Evolutionary conservation across 2,113 vertebrate species (phyloP).

Genomic region (Panthera uncia): DNA sequence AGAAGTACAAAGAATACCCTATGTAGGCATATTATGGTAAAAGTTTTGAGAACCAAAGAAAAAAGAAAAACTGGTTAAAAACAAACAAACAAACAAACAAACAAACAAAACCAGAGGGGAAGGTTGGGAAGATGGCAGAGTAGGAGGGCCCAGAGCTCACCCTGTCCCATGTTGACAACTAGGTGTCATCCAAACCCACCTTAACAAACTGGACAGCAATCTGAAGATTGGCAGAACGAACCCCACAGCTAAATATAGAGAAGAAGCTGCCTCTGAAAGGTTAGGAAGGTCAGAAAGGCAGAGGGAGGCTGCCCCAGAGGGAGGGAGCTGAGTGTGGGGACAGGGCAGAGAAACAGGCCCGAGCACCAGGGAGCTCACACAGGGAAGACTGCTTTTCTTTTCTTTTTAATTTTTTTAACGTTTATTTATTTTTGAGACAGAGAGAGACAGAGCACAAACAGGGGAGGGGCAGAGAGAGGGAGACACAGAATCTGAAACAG

Average conservation of each 20-base stretch:
- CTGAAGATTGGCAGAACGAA: not conserved
- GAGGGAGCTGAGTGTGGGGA: not conserved
- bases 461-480: too few relatives aligned
- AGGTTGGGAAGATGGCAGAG: not conserved
- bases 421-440: too few relatives aligned
- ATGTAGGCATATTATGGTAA: not conserved
- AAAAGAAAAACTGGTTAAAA: slow-evolving; percentile 9
- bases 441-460: too few relatives aligned
- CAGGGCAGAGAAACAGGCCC: not conserved
- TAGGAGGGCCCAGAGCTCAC: not conserved
- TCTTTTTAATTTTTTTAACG: too few relatives aligned
- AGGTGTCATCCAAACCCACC: not conserved
- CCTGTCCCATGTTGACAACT: not conserved
- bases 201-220: not conserved
- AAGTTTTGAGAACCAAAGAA: not conserved
- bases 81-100: not conserved
- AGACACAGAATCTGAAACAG: too few relatives aligned
- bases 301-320: not conserved
- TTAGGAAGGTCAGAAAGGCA: not conserved
- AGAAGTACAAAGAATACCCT: not conserved
- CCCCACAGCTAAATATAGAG: not conserved
- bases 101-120: not conserved
- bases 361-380: not conserved
- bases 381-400: not conserved
- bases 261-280: not conserved